These are phyloP conservation scores for Psittacus erithacus DNA, from an alignment of 2,113 vertebrate genomes.

Conservation along the genomic window DNA sequence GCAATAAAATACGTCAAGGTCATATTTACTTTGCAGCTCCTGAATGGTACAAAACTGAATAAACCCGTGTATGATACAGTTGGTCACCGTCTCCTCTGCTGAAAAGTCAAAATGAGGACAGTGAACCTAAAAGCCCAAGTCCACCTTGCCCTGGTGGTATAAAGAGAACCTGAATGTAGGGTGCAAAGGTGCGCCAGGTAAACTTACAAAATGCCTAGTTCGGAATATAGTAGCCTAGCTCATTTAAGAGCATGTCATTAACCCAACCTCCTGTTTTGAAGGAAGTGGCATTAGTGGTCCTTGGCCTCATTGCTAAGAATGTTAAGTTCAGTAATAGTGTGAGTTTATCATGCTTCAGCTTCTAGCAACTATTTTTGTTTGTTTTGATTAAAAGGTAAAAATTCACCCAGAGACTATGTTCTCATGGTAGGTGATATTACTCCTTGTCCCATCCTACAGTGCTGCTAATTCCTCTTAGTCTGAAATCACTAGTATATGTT, in stretches of 20 bases:
- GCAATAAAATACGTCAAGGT: neutral
- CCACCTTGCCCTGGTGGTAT: accelerated
- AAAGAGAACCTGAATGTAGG: neutral
- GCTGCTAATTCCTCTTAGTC: neutral
- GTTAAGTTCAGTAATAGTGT: neutral
- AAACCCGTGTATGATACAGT: neutral
- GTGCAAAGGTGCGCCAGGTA: neutral
- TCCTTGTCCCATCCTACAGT: neutral
- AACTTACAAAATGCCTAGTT: neutral
- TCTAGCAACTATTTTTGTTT: neutral
- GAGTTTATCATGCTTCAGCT: neutral
- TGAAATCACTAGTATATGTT: neutral
- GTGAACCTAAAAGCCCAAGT: neutral
- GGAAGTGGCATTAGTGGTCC: neutral
- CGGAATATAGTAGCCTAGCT: neutral
- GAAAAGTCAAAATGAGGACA: neutral
- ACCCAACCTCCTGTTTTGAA: neutral
- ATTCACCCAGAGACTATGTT: neutral
- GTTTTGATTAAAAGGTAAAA: neutral
- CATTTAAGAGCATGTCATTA: neutral
- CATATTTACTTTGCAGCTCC: neutral
- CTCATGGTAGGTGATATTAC: neutral
- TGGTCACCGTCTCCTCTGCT: neutral
- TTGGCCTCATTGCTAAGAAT: neutral
- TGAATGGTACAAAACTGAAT: neutral